These are phyloP conservation scores for Vimba vimba DNA, from an alignment of 2,113 vertebrate genomes.

Conservation along the genomic window DNA sequence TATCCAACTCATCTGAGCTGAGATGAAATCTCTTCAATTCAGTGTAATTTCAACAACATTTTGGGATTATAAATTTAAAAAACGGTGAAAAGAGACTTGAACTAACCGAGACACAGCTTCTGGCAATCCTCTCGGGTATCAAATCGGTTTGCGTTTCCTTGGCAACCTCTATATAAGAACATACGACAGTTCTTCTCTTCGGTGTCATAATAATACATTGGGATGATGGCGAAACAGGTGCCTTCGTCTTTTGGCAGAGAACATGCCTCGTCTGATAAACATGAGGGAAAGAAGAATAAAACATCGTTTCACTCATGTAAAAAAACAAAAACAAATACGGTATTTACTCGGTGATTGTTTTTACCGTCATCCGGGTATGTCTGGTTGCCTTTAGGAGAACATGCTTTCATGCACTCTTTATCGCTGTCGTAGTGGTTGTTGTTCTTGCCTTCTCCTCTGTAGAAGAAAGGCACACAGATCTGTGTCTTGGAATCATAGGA, in stretches of 20 bases:
- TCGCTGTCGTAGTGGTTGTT: slow-evolving; percentile 51
- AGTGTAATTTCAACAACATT: not conserved
- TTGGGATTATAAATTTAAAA: not conserved
- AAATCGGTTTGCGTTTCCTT: slow-evolving; percentile 65
- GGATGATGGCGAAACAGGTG: not conserved
- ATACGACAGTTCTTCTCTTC: slow-evolving; percentile 55
- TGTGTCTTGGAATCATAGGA: not conserved
- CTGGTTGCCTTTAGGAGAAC: not conserved
- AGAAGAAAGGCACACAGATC: slow-evolving; percentile 56
- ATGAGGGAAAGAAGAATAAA: not conserved
- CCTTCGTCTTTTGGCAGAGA: slow-evolving; percentile 43
- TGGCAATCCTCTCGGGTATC: slow-evolving; percentile 51
- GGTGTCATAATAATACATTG: slow-evolving; percentile 48
- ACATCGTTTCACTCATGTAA: too few species aligned
- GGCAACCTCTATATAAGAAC: slow-evolving; percentile 61
- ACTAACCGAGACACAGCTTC: slow-evolving; percentile 54
- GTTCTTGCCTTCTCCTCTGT: slow-evolving; percentile 49
- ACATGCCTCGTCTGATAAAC: slow-evolving; percentile 45
- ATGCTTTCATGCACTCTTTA: slow-evolving; percentile 45
- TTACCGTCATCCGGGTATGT: slow-evolving; percentile 59
- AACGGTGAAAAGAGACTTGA: not conserved
- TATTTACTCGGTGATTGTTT: not conserved
- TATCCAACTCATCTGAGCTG: not conserved
- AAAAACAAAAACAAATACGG: too few species aligned
- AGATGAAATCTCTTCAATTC: not conserved